Evolutionary conservation across 2,113 vertebrate species (phyloP), one percentile per base, ranked within the genome.

Genomic region (Pica pica): DNA sequence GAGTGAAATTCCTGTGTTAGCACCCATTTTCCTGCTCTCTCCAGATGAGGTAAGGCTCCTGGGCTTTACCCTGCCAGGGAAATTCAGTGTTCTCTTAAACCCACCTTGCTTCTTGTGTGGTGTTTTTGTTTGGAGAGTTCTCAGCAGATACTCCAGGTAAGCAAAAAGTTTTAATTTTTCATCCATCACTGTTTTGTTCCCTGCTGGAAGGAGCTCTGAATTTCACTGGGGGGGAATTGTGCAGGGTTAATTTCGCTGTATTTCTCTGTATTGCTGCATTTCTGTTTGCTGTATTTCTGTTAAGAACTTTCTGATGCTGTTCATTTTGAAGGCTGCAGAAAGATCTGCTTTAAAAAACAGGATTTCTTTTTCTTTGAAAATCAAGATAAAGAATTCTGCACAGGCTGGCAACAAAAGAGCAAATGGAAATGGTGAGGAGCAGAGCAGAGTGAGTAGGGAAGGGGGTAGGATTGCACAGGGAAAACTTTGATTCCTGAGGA

Each of bases 21-120:
- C 98, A 2, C 98, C 99, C 2, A 75, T 99, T 17, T 91, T 98
- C 88, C 91, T 99, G 37, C 97, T 99, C 49, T 94, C 96, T 8
- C 97, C 97, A 4, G 90, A 98, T 3, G 95, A 97, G 98, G 99
- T 99, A 84, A 98, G 98, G 46, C 37, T 84, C 35, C 16, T 82
- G 18, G 39, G 19, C 39, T 80, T 70, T 18, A 18, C 13, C 35
- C 33, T 77, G 9, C 16, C 37, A 24, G 53, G 20, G 2, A 87
- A 87, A 82, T 65, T 69, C 53, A 10, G 2, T 28, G 22, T 35
- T 78, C 13, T 15, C 6, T 46, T 39, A 3, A 74, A 57, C 8
- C 28, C 2, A 22, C 13, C 9, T 28, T 42, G 9, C 68, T 83
- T 37, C 24, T 60, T 53, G 7, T 2, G 7, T 68, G 33, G 0